Evolutionary conservation across 2,888 invertebrate species (phyloP).

Genomic region (Galerucella nymphaeae): DNA sequence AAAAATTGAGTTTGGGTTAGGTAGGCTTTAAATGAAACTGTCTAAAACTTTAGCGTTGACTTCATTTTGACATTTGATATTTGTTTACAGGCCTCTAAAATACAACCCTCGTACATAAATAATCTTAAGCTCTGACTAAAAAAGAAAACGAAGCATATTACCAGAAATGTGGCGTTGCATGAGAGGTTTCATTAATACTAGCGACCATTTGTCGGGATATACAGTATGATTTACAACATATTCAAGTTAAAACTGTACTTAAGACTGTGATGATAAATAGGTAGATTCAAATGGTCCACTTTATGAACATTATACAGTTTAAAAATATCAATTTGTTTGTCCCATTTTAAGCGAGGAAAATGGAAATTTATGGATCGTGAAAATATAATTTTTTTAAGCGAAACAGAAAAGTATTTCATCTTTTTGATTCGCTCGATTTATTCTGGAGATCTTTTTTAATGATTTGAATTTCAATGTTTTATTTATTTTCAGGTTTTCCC

Average conservation of each 20-base stretch:
- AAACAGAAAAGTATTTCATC: background rate
- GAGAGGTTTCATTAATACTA: background rate
- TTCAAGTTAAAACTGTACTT: background rate
- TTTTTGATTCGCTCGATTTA: background rate
- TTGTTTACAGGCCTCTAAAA: no score
- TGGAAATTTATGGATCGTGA: background rate
- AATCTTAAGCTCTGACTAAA: background rate
- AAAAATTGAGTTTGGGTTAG: no score
- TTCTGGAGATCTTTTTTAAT: background rate
- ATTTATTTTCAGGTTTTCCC: background rate
- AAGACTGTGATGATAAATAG: background rate
- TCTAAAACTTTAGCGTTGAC: no score
- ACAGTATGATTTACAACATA: background rate
- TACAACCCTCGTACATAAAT: background rate
- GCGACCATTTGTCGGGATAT: background rate
- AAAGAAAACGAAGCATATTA: background rate
- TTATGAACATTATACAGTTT: conserved; percentile 13
- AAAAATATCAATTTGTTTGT: background rate
- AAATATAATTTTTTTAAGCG: background rate
- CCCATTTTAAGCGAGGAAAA: background rate
- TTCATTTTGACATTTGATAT: no score
- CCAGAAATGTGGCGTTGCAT: background rate
- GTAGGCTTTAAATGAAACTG: no score
- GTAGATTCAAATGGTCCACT: conserved; percentile 25
- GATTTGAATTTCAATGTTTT: background rate